These are phyloP conservation scores for Lerema accius DNA, from an alignment of 1,140 invertebrate species.

Conservation along the genomic window DNA sequence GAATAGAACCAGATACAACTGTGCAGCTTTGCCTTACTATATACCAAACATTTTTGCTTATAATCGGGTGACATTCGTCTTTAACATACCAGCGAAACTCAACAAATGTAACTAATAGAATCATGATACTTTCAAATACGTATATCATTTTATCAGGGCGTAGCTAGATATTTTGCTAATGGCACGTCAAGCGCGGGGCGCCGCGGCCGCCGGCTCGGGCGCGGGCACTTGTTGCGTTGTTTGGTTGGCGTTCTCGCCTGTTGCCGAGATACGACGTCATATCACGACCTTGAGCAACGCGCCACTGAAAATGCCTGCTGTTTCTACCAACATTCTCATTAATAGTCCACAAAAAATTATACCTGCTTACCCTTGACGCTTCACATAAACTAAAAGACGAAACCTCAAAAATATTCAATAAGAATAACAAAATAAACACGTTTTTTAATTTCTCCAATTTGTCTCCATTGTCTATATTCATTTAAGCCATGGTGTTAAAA, in stretches of 20 bases:
- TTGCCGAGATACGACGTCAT: constrained; percentile 71
- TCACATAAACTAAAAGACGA: neutral
- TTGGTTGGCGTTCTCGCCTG: constrained; percentile 70
- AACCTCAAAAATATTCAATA: constrained; percentile 5
- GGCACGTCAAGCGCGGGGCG: constrained; percentile 54
- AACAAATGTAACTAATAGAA: neutral
- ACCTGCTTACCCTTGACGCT: constrained; percentile 17
- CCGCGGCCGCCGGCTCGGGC: constrained; percentile 44
- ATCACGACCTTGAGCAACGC: constrained; percentile 67
- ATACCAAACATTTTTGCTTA: too few species aligned
- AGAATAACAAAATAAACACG: constrained; percentile 32
- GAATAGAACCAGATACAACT: too few species aligned
- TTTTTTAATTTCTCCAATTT: neutral
- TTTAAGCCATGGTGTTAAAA: constrained; percentile 26
- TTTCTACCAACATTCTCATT: constrained; percentile 19
- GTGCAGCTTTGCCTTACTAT: too few species aligned
- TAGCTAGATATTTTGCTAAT: constrained; percentile 52
- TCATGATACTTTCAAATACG: constrained; percentile 10
- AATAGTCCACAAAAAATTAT: constrained; percentile 14
- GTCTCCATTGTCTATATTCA: constrained; percentile 4
- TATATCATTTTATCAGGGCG: constrained; percentile 15
- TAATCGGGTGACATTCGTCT: too few species aligned
- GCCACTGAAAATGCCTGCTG: constrained; percentile 48
- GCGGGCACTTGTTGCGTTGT: constrained; percentile 79
- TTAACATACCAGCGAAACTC: neutral